Evolutionary conservation across 2,888 invertebrate species (phyloP), one percentile per base, ranked within the genome.

Genomic region (Meiosimyza platycephala): DNA sequence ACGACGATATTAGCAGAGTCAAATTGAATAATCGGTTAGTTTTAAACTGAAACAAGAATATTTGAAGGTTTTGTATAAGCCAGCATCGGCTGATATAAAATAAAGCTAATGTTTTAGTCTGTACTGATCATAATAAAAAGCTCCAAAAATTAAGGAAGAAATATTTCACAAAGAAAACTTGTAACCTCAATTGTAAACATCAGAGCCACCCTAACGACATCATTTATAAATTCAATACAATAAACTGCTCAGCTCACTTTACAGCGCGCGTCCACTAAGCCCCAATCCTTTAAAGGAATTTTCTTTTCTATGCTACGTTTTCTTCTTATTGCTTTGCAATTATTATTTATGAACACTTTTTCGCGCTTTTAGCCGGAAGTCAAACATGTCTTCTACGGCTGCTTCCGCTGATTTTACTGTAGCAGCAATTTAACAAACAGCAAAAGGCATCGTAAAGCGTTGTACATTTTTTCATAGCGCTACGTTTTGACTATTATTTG

Each of bases 401-500:
- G 33, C 50, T 63, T 13, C 18, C 63, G 28, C 51, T 72, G 73
- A 12, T 69, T 57, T 18, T 68, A 69, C 64, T 75, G 57, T 16
- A 40, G 40, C 40, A 40, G 40, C 40, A 40, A 28, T 28, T 22
- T 22, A 22, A 22, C 22, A 22, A 22, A 9, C 40, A 60, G 60
- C 60, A n/a, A 5, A 57, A 40, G 57, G 52, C 15, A 40, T 40
- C 65, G 28, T 28, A n/a, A 18, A 48, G n/a, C 40, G 47, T 47
- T 16, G 22, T 33, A 60, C 6, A 33, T 60, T 15, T n/a, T n/a
- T 54, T 50, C 63, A 15, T 68, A 15, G 57, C 55, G 33, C 59
- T 16, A 40, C 60, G 22, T 50, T 59, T 59, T 76, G 75, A 77
- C 77, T 76, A 78, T 79, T 78, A 79, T 77, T 78, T 80, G 80